Percentiles rank a stretch among this genome's conserved stretches.
These are phyloP conservation scores for Leptopilina clavipes DNA, from an alignment of 1,140 invertebrate species.

Conservation along the genomic window DNA sequence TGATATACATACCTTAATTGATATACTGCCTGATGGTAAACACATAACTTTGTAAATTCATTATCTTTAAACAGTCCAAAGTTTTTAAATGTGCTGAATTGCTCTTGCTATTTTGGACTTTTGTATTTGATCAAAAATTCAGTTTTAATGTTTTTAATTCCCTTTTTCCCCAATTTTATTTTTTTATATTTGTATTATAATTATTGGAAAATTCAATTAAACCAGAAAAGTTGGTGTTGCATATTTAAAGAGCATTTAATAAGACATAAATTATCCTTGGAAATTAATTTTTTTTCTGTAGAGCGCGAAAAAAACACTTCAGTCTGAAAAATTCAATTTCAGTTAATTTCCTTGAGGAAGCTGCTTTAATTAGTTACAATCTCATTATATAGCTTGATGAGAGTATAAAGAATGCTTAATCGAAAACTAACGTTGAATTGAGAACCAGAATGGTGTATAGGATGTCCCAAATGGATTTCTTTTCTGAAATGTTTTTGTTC, in stretches of 20 bases:
- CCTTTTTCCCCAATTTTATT: background rate
- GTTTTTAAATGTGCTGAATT: no score
- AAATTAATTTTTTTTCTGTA: background rate
- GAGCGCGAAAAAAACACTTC: background rate
- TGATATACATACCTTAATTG: background rate
- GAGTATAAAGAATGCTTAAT: background rate
- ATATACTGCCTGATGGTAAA: background rate
- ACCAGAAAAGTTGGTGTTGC: background rate
- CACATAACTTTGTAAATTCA: background rate
- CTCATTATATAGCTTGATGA: slow-evolving; percentile 36
- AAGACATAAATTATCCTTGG: background rate
- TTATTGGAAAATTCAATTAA: background rate
- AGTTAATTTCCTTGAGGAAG: slow-evolving; percentile 1
- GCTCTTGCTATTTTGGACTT: no score
- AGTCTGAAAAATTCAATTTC: slow-evolving; percentile 2
- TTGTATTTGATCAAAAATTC: no score
- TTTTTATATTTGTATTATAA: no score
- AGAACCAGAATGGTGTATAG: no score
- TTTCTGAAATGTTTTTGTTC: no score
- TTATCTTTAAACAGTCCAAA: background rate
- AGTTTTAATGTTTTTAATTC: no score
- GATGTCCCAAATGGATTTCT: no score
- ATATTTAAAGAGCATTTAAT: background rate
- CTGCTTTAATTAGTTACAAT: slow-evolving; percentile 8
- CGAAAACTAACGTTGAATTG: background rate